A percentile compares a stretch with the other conserved stretches of the same genome.
These are phyloP conservation scores for Anseranas semipalmata DNA, from an alignment of 2,113 vertebrate species.

Conservation along the genomic window DNA sequence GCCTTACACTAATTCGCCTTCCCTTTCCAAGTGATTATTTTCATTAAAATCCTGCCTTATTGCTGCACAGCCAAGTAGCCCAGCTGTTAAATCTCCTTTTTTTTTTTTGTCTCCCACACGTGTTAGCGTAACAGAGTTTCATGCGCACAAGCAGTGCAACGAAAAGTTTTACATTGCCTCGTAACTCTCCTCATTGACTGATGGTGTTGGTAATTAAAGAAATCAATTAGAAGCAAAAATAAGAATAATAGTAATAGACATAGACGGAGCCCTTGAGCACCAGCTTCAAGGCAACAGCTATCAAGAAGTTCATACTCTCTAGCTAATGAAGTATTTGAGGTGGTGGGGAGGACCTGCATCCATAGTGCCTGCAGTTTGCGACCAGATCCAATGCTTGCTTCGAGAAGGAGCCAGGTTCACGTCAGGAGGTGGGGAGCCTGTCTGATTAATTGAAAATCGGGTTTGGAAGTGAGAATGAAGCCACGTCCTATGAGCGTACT, in stretches of 20 bases:
- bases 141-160: fast-evolving
- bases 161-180: background rate
- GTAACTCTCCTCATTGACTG: fast-evolving
- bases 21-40: background rate
- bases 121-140: background rate
- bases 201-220: background rate
- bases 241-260: background rate
- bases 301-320: background rate
- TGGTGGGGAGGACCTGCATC: background rate
- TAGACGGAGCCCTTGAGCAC: fast-evolving
- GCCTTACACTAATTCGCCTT: background rate
- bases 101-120: fast-evolving
- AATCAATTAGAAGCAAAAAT: background rate
- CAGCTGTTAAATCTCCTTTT: background rate
- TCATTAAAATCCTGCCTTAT: background rate
- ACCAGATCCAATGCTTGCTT: background rate
- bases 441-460: background rate
- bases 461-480: background rate
- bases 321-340: background rate
- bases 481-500: background rate
- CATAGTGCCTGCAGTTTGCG: fast-evolving
- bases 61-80: background rate
- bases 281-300: background rate
- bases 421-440: too few species aligned
- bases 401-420: background rate